Conservation (phyloP, 2,797 vertebrate genomes). For the Notolabrus celidotus region DNA sequence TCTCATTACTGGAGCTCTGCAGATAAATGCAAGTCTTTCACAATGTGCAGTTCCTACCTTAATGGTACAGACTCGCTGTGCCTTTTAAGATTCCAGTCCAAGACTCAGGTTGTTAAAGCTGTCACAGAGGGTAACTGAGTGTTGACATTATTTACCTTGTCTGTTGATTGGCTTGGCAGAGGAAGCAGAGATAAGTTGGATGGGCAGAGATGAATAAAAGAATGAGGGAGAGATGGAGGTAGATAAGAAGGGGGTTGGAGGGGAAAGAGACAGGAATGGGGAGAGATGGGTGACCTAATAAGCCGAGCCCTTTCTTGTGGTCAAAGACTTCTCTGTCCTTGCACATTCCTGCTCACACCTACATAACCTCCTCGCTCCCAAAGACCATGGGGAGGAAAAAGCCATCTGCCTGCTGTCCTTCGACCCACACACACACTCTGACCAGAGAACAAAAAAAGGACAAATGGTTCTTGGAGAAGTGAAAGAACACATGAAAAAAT, state of each 20-base stretch:
- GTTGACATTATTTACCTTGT: slow-evolving; percentile 53
- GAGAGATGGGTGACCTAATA: slow-evolving; percentile 52
- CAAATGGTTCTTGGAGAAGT: neutral
- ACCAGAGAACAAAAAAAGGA: slow-evolving; percentile 21
- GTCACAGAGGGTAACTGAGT: slow-evolving; percentile 39
- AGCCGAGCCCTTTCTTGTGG: slow-evolving; percentile 48
- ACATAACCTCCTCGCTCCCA: slow-evolving; percentile 53
- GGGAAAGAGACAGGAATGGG: slow-evolving; percentile 23
- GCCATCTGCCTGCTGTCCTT: slow-evolving; percentile 71
- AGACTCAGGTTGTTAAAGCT: slow-evolving; percentile 26
- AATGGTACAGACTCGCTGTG: slow-evolving; percentile 32
- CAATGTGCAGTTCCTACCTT: slow-evolving; percentile 66
- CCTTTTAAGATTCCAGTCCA: slow-evolving; percentile 29
- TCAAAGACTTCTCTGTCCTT: slow-evolving; percentile 73
- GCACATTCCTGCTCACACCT: slow-evolving; percentile 76
- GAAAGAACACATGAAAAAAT: neutral
- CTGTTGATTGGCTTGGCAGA: slow-evolving; percentile 43
- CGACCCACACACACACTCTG: slow-evolving; percentile 43
- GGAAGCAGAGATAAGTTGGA: slow-evolving; percentile 38
- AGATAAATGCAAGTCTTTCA: slow-evolving; percentile 49
- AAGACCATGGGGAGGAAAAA: slow-evolving; percentile 56
- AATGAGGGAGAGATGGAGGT: slow-evolving; percentile 22
- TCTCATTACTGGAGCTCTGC: slow-evolving; percentile 51
- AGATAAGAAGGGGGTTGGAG: slow-evolving; percentile 4
- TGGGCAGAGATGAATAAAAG: slow-evolving; percentile 35